Evolutionary conservation across 2,888 invertebrate species (phyloP).

Genomic region (Cosmorhoe ocellata): DNA sequence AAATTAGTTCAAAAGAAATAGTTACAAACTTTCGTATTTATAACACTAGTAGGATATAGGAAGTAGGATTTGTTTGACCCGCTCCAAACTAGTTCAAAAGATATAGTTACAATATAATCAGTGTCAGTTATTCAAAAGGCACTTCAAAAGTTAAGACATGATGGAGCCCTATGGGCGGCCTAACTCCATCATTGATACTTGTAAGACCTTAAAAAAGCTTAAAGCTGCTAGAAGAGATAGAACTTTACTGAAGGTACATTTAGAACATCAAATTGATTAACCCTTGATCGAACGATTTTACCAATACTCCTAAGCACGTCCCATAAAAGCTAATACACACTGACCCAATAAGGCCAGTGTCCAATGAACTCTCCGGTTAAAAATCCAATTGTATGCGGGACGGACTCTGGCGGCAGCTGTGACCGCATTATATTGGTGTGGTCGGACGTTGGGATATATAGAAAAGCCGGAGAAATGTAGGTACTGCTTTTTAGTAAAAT

Average conservation of each 20-base stretch:
- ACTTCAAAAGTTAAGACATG: too few relatives aligned
- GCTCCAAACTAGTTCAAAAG: too few relatives aligned
- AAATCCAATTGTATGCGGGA: constrained; percentile 64
- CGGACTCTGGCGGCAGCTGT: constrained; percentile 51
- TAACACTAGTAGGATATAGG: too few relatives aligned
- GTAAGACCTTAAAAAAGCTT: neutral
- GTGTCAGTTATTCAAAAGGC: too few relatives aligned
- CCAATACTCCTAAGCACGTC: constrained; percentile 27
- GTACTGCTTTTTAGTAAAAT: too few relatives aligned
- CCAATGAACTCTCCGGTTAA: constrained; percentile 55
- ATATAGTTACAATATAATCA: too few relatives aligned
- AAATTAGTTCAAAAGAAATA: too few relatives aligned
- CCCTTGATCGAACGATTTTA: constrained; percentile 4
- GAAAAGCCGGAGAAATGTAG: constrained; percentile 5
- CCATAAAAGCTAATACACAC: constrained; percentile 34
- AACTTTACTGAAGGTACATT: too few relatives aligned
- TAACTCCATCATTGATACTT: neutral
- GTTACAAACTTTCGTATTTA: too few relatives aligned
- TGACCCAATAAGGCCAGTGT: constrained; percentile 46
- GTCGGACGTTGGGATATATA: constrained; percentile 25
- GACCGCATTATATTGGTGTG: constrained; percentile 62
- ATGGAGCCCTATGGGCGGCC: too few relatives aligned
- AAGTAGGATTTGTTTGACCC: too few relatives aligned
- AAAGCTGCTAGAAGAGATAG: too few relatives aligned
- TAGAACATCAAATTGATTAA: neutral